These are phyloP conservation scores for Heteromurus nitidus DNA, from an alignment of 2,888 invertebrate species.

Conservation along the genomic window DNA sequence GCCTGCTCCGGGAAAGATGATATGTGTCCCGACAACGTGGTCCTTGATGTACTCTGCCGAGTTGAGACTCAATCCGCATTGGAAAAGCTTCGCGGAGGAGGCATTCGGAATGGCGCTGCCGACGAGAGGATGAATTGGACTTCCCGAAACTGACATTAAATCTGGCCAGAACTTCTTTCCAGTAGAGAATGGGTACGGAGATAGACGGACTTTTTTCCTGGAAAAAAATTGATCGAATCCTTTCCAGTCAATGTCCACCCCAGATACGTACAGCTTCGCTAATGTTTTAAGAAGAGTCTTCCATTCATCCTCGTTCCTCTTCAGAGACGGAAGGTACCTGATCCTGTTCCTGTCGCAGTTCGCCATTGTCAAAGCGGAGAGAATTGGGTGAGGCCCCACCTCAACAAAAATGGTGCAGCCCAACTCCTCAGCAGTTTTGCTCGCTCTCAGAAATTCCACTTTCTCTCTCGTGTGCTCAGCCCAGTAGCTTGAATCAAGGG, in stretches of 20 bases:
- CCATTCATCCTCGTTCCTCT: conserved; percentile 42
- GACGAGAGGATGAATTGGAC: conserved; percentile 41
- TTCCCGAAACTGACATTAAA: conserved; percentile 10
- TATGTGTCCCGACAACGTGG: conserved; percentile 41
- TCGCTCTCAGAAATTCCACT: conserved; percentile 54
- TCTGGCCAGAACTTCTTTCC: conserved; percentile 61
- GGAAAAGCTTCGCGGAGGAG: conserved; percentile 20
- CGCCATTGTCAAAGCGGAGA: conserved; percentile 26
- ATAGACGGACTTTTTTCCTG: conserved; percentile 36
- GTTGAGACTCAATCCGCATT: conserved; percentile 14
- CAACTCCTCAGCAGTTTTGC: not conserved
- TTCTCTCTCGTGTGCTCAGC: conserved; percentile 49
- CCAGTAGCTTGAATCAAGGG: conserved; percentile 54
- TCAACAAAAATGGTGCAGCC: conserved; percentile 61
- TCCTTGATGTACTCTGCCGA: conserved; percentile 27
- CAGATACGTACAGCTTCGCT: conserved; percentile 38
- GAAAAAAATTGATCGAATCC: conserved; percentile 30
- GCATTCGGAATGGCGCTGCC: conserved; percentile 45
- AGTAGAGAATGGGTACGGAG: conserved; percentile 57
- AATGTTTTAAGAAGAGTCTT: conserved; percentile 19
- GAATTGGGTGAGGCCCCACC: conserved; percentile 67
- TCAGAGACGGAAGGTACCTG: conserved; percentile 41
- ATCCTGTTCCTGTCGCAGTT: conserved; percentile 4
- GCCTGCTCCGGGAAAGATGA: conserved; percentile 56
- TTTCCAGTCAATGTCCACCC: conserved; percentile 48